phyloP scores from a whole-genome alignment of 35 echinoderm and acorn worm genomes.

The Apostichopus japonicus region DNA sequence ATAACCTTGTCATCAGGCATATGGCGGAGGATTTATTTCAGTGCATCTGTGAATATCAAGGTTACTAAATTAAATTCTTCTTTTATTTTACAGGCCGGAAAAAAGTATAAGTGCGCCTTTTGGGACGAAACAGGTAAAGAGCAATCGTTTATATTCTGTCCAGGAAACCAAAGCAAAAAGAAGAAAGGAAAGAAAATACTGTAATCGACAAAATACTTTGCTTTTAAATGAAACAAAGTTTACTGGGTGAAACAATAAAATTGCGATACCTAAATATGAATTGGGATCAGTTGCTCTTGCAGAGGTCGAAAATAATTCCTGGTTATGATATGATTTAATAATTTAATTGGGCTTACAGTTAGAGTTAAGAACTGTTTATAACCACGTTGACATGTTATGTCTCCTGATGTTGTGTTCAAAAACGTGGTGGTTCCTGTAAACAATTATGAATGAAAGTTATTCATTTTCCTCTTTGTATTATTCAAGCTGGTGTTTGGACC shows the following conservation, averaged over 20 bases:
- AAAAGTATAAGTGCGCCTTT: slow-evolving; percentile 27
- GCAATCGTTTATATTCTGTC: neutral
- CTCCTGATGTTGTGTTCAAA: neutral
- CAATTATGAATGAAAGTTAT: neutral
- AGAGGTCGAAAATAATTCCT: no score
- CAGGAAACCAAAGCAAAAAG: no score
- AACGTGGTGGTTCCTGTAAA: neutral
- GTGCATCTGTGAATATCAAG: neutral
- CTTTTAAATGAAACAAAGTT: no score
- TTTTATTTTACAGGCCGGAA: slow-evolving; percentile 2
- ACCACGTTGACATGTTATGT: neutral
- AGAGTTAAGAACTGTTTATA: neutral
- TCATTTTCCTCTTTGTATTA: neutral
- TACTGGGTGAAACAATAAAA: no score
- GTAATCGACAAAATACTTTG: no score
- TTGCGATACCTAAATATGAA: no score
- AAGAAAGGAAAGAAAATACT: no score
- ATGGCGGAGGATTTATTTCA: neutral
- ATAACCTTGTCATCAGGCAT: no score
- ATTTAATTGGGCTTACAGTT: neutral
- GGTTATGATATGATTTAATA: no score
- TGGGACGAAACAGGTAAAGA: slow-evolving; percentile 41
- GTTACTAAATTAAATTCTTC: neutral
- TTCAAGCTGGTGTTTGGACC: neutral
- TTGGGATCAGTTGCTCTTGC: no score